Conservation (phyloP, 2,888 invertebrate genomes). For the Pandemis cinnamomeana region DNA sequence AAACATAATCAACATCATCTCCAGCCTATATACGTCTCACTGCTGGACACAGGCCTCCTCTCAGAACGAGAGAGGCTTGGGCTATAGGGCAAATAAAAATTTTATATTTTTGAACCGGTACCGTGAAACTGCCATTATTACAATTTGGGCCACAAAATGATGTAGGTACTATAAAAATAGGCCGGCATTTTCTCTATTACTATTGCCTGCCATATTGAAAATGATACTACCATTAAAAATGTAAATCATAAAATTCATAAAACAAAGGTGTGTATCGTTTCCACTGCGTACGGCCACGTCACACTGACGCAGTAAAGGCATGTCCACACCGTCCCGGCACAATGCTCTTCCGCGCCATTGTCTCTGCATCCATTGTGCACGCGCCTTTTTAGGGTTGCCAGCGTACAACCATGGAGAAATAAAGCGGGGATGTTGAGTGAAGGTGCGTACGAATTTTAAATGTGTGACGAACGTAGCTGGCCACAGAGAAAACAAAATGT, state of each 20-base stretch:
- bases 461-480: not conserved
- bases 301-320: slow-evolving; percentile 35
- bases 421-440: not conserved
- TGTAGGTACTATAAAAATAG: too few relatives aligned
- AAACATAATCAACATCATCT: too few relatives aligned
- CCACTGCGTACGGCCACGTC: slow-evolving; percentile 20
- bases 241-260: slow-evolving; percentile 2
- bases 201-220: too few relatives aligned
- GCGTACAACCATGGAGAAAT: slow-evolving; percentile 18
- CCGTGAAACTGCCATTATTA: too few relatives aligned
- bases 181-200: too few relatives aligned
- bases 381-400: slow-evolving; percentile 38
- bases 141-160: too few relatives aligned
- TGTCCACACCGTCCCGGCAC: slow-evolving; percentile 40
- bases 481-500: not conserved
- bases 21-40: too few relatives aligned
- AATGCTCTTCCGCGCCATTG: slow-evolving; percentile 39
- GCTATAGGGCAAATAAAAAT: too few relatives aligned
- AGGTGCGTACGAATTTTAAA: slow-evolving; percentile 7
- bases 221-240: not conserved
- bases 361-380: slow-evolving; percentile 34
- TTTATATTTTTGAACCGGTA: too few relatives aligned
- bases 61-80: too few relatives aligned
- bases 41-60: too few relatives aligned
- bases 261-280: not conserved